Evolutionary conservation across 2,888 invertebrate species (phyloP).

Genomic region (Cynaeus angustus): DNA sequence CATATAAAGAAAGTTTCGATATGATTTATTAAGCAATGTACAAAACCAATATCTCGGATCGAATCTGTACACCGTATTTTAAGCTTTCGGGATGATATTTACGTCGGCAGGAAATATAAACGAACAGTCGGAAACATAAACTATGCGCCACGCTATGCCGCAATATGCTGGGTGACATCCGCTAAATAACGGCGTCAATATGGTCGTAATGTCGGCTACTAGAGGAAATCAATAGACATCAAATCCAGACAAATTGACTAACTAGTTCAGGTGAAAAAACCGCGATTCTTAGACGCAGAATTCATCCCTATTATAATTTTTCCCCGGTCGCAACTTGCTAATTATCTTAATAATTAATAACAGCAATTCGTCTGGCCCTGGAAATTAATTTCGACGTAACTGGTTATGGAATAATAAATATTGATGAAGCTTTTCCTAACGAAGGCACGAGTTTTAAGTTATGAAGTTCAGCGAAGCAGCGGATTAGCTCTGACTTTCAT

Average conservation of each 20-base stretch:
- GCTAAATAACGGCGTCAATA: constrained; percentile 41
- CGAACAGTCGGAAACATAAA: constrained; percentile 51
- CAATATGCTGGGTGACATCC: constrained; percentile 46
- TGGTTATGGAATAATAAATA: constrained; percentile 44
- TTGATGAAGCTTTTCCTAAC: constrained; percentile 39
- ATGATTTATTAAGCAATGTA: constrained; percentile 47
- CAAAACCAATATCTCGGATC: constrained; percentile 46
- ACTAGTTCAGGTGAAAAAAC: not conserved
- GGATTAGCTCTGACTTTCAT: constrained; percentile 14
- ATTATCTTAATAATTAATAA: constrained; percentile 25
- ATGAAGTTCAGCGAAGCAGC: constrained; percentile 8
- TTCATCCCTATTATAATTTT: constrained; percentile 7
- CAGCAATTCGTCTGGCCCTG: constrained; percentile 14
- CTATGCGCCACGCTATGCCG: constrained; percentile 43
- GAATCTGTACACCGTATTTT: constrained; percentile 56
- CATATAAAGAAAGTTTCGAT: constrained; percentile 60
- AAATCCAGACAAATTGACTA: constrained; percentile 1
- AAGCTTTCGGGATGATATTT: constrained; percentile 52
- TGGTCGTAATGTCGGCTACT: constrained; percentile 11
- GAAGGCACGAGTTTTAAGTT: constrained; percentile 22
- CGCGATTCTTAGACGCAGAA: too few relatives aligned
- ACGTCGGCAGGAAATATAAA: constrained; percentile 43
- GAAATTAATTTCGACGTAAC: constrained; percentile 35
- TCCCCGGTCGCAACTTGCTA: constrained; percentile 3
- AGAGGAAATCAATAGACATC: not conserved